phyloP scores from a whole-genome alignment of 2,797 vertebrate species.

The Florisuga fusca region DNA sequence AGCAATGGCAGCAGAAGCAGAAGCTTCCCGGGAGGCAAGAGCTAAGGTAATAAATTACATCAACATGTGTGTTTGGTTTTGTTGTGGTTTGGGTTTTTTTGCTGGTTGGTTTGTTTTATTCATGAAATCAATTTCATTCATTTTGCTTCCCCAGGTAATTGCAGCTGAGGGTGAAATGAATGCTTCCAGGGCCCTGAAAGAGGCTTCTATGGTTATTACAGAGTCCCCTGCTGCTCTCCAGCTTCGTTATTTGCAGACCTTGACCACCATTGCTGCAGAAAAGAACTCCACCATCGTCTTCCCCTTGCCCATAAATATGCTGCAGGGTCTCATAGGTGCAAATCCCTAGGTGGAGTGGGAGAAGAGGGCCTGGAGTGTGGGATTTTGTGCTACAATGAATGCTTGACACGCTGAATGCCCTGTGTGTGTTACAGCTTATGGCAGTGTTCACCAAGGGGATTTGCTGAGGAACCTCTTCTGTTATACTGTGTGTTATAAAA shows the following conservation, averaged over 20 bases:
- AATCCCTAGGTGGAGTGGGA: background rate
- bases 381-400: background rate
- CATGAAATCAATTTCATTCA: fast-evolving
- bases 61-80: background rate
- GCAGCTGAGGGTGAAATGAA: constrained; percentile 97
- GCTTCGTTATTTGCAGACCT: constrained; percentile 95
- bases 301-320: constrained; percentile 92
- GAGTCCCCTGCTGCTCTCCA: constrained; percentile 94
- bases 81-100: no score
- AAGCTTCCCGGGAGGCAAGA: constrained; percentile 92
- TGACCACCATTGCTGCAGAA: constrained; percentile 94
- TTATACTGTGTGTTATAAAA: background rate
- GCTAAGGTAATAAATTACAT: constrained; percentile 89
- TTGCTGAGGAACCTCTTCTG: background rate
- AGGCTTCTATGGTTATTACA: constrained; percentile 92
- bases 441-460: background rate
- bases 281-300: constrained; percentile 98
- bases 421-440: background rate
- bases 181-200: constrained; percentile 92
- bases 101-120: background rate
- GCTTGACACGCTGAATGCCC: background rate
- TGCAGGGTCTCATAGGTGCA: constrained; percentile 80
- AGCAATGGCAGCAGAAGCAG: constrained; percentile 97
- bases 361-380: background rate
- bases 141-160: constrained; percentile 85